Conservation (phyloP, 2,797 vertebrate species). For the Holocentrus rufus region DNA sequence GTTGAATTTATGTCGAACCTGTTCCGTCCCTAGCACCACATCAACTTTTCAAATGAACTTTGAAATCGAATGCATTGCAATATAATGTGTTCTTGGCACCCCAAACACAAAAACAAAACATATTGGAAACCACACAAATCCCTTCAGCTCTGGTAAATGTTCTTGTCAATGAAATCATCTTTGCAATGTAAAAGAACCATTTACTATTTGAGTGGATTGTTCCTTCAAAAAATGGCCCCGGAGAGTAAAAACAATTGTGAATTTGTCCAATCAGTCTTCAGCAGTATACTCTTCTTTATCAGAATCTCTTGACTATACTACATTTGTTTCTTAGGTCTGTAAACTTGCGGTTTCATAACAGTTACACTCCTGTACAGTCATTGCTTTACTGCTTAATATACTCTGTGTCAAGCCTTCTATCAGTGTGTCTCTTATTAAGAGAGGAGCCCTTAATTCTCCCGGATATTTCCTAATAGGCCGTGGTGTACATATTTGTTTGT, state of each 20-base stretch:
- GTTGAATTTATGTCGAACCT: background rate
- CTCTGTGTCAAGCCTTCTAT: slow-evolving; percentile 67
- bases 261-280: slow-evolving; percentile 36
- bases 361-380: slow-evolving; percentile 74
- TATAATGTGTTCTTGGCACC: slow-evolving; percentile 25
- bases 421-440: slow-evolving; percentile 50
- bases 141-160: slow-evolving; percentile 30
- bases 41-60: slow-evolving; percentile 33
- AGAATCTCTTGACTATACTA: slow-evolving; percentile 39
- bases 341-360: slow-evolving; percentile 55
- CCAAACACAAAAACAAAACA: slow-evolving; percentile 41
- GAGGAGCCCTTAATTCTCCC: slow-evolving; percentile 39
- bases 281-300: slow-evolving; percentile 46
- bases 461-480: slow-evolving; percentile 46
- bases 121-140: background rate
- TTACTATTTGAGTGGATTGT: slow-evolving; percentile 53
- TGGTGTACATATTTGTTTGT: slow-evolving; percentile 74
- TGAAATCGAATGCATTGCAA: slow-evolving; percentile 37
- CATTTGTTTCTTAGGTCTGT: slow-evolving; percentile 51
- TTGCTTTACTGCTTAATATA: slow-evolving; percentile 67
- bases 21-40: slow-evolving; percentile 1
- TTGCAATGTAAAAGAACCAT: slow-evolving; percentile 2
- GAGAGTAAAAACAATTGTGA: slow-evolving; percentile 21
- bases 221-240: slow-evolving; percentile 24
- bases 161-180: slow-evolving; percentile 8